Conservation (phyloP, 2,888 invertebrate species). For the Petrophora chlorosata region DNA sequence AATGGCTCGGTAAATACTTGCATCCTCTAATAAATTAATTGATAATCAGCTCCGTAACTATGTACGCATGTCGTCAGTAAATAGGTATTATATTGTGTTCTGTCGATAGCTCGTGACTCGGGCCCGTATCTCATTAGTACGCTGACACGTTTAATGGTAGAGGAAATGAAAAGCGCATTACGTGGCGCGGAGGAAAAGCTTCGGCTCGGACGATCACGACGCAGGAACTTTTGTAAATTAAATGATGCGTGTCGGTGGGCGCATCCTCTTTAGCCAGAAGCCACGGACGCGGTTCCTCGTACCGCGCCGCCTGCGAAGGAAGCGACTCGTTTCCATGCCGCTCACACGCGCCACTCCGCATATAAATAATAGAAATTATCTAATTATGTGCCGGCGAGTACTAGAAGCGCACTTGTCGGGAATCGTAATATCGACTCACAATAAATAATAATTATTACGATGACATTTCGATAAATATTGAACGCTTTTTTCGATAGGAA, state of each 20-base stretch:
- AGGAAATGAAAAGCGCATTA: constrained; percentile 66
- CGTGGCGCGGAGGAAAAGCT: constrained; percentile 65
- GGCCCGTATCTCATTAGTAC: constrained; percentile 64
- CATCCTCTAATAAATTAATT: constrained; percentile 35
- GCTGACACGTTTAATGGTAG: constrained; percentile 68
- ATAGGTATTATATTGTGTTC: constrained; percentile 37
- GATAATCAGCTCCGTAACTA: constrained; percentile 24
- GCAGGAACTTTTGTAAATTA: constrained; percentile 74
- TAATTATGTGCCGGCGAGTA: constrained; percentile 74
- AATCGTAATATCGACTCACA: constrained; percentile 68
- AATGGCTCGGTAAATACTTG: constrained; percentile 25
- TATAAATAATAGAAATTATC: constrained; percentile 83
- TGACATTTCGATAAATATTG: constrained; percentile 69
- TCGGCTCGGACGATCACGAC: constrained; percentile 60
- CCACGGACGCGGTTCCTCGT: constrained; percentile 58
- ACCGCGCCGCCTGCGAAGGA: constrained; percentile 59
- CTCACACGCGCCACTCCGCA: constrained; percentile 65
- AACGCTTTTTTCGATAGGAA: constrained; percentile 71
- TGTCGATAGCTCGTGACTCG: constrained; percentile 56
- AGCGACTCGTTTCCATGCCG: constrained; percentile 67
- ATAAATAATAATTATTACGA: constrained; percentile 64
- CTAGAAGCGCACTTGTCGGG: constrained; percentile 61
- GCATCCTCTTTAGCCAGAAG: constrained; percentile 78
- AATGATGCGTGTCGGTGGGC: constrained; percentile 57
- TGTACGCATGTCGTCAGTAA: constrained; percentile 28